Evolutionary conservation across 2,888 invertebrate genomes (phyloP).

Genomic region (Synanthedon andrenaeformis): DNA sequence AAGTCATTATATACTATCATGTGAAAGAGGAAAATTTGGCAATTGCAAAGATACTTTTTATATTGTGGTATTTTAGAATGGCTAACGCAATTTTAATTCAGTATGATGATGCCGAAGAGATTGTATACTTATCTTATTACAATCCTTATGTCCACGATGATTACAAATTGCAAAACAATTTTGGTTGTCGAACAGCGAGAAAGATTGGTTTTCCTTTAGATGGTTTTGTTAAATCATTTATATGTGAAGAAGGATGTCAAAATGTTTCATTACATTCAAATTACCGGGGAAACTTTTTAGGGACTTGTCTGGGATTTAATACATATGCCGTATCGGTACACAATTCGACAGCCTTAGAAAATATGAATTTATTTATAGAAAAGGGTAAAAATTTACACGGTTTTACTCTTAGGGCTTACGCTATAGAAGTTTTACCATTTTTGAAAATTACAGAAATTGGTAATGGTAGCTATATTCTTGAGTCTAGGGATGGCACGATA

Average conservation of each 20-base stretch:
- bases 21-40: slow-evolving; percentile 12
- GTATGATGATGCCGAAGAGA: slow-evolving; percentile 21
- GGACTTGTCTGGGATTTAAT: slow-evolving; percentile 42
- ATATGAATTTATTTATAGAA: slow-evolving; percentile 30
- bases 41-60: slow-evolving; percentile 37
- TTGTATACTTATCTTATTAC: slow-evolving; percentile 23
- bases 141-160: slow-evolving; percentile 33
- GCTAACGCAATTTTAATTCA: slow-evolving; percentile 35
- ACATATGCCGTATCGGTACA: slow-evolving; percentile 20
- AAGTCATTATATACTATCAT: slow-evolving; percentile 37
- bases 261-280: slow-evolving; percentile 34
- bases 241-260: slow-evolving; percentile 34
- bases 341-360: slow-evolving; percentile 9
- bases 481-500: slow-evolving; percentile 40
- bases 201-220: slow-evolving; percentile 31
- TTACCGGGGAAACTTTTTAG: slow-evolving; percentile 29
- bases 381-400: slow-evolving; percentile 41
- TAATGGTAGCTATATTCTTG: slow-evolving; percentile 28
- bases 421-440: slow-evolving; percentile 35
- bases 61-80: slow-evolving; percentile 41
- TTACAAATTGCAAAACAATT: slow-evolving; percentile 20
- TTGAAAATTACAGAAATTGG: slow-evolving; percentile 19
- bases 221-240: slow-evolving; percentile 26
- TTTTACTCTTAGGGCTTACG: slow-evolving; percentile 27
- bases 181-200: slow-evolving; percentile 38